Evolutionary conservation across 2,888 invertebrate species (phyloP).

Genomic region (Diarsia brunnea): DNA sequence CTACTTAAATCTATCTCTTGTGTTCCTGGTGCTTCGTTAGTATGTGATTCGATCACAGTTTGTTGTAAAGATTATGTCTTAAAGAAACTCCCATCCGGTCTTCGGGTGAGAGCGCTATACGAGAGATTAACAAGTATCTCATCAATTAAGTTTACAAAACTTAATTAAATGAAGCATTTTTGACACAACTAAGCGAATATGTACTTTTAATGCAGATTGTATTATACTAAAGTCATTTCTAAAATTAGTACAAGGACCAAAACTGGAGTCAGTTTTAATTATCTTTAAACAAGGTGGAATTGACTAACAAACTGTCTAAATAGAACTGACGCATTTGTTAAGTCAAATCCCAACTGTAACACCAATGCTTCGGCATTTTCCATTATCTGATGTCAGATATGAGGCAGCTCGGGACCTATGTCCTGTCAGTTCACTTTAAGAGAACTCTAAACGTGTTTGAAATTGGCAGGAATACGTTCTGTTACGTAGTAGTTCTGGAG

Average conservation of each 20-base stretch:
- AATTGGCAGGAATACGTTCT: conserved; percentile 45
- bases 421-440: conserved; percentile 62
- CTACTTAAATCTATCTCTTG: conserved; percentile 85
- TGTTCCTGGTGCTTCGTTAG: conserved; percentile 86
- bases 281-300: not conserved
- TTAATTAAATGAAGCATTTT: not conserved
- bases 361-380: conserved; percentile 35
- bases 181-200: not conserved
- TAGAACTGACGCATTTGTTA: conserved; percentile 19
- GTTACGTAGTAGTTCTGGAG: conserved; percentile 25
- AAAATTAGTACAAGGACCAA: not conserved
- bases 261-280: too few relatives aligned
- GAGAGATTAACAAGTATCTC: conserved; percentile 66
- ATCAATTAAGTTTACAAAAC: too few relatives aligned
- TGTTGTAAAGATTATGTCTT: conserved; percentile 90
- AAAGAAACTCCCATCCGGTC: conserved; percentile 89
- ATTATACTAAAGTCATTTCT: not conserved
- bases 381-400: conserved; percentile 30
- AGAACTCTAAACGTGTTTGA: conserved; percentile 52
- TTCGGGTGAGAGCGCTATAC: conserved; percentile 76
- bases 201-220: not conserved
- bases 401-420: conserved; percentile 53
- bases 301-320: not conserved
- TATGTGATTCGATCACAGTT: conserved; percentile 88
- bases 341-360: conserved; percentile 28